These are phyloP conservation scores for Heliocidaris erythrogramma DNA, from an alignment of 35 echinoderm and acorn worm species.

Conservation along the genomic window DNA sequence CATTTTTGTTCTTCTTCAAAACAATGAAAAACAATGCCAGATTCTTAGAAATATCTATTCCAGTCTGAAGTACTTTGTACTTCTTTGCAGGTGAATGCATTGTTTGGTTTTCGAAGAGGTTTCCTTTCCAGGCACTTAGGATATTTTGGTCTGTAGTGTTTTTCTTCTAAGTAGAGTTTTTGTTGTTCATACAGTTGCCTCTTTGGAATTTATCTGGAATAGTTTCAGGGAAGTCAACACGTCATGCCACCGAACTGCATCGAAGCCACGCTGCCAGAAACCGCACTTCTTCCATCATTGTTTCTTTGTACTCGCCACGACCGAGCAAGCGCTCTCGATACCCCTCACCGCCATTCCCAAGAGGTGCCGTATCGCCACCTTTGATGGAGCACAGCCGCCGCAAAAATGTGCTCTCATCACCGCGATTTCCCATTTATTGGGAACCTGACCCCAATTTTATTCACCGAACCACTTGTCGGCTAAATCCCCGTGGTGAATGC, in stretches of 20 bases:
- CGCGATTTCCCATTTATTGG: slow-evolving; percentile 1
- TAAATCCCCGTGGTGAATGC: background rate
- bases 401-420: background rate
- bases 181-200: background rate
- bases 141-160: background rate
- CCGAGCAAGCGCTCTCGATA: background rate
- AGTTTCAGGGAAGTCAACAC: background rate
- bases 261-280: background rate
- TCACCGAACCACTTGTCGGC: background rate
- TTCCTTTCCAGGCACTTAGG: too few relatives aligned
- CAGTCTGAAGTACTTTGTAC: too few relatives aligned
- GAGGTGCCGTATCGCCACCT: background rate
- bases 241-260: background rate
- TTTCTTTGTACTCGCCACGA: background rate
- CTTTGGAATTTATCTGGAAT: background rate
- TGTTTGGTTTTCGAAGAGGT: too few relatives aligned
- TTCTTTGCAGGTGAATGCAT: too few relatives aligned
- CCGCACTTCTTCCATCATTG: background rate
- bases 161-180: background rate
- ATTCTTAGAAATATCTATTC: too few relatives aligned
- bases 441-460: background rate
- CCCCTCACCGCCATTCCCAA: background rate
- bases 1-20: too few relatives aligned
- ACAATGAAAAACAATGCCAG: too few relatives aligned
- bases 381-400: background rate